Conservation (phyloP, 1,140 invertebrate genomes). For the Drosophila malerkotliana region DNA sequence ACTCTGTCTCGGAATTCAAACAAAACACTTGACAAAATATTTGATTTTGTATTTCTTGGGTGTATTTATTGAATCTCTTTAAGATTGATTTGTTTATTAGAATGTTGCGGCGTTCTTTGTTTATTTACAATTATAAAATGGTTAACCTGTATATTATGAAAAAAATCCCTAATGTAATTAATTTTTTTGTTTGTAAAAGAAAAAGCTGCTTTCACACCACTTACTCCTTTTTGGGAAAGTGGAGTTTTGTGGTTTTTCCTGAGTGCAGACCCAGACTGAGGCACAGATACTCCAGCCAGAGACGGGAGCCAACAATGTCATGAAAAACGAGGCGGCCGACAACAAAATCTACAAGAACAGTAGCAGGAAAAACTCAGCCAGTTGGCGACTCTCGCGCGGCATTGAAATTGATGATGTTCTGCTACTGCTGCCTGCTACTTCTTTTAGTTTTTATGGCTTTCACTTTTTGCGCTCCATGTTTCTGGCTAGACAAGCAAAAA, state of each 20-base stretch:
- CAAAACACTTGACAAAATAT: constrained; percentile 36
- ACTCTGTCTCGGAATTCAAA: constrained; percentile 23
- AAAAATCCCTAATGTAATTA: neutral
- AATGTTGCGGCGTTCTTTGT: neutral
- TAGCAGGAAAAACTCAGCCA: constrained; percentile 22
- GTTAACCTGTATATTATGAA: neutral
- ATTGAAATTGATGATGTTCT: constrained; percentile 79
- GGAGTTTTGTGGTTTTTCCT: constrained; percentile 32
- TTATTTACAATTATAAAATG: too few species aligned
- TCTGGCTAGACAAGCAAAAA: constrained; percentile 77
- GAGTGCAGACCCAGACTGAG: constrained; percentile 32
- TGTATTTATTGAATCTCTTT: neutral
- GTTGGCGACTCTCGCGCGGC: constrained; percentile 64
- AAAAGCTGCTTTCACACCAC: neutral
- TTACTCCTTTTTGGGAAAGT: constrained; percentile 3
- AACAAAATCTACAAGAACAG: constrained; percentile 9
- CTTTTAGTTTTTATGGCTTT: constrained; percentile 73
- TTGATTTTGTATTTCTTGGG: neutral
- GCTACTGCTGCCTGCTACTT: constrained; percentile 21
- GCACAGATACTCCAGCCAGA: constrained; percentile 38
- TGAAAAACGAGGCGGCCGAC: constrained; percentile 65
- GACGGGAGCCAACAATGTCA: constrained; percentile 65
- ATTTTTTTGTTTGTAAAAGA: neutral
- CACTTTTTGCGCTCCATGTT: constrained; percentile 68
- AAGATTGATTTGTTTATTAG: neutral